Conservation (phyloP, 2,113 vertebrate genomes). For the Edolisoma coerulescens region DNA sequence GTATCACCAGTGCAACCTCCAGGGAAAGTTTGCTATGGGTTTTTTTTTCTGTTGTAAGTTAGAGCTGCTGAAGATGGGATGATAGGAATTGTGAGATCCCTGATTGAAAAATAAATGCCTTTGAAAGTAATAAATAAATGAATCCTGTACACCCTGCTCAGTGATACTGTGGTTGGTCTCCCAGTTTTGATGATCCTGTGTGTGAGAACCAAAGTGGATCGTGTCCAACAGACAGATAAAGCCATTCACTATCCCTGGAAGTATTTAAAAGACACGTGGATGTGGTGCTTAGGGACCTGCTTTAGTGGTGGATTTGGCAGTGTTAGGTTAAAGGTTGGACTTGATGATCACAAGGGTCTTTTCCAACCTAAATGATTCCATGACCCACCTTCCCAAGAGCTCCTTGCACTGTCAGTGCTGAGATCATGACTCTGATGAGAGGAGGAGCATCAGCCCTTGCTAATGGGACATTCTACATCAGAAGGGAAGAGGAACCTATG, state of each 20-base stretch:
- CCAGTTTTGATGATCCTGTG: not conserved
- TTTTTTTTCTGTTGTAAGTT: not conserved
- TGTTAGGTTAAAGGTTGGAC: not conserved
- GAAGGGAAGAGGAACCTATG: fast-evolving
- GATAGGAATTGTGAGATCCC: not conserved
- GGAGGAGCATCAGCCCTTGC: not conserved
- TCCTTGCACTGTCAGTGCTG: not conserved
- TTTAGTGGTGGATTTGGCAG: not conserved
- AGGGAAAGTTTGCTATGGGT: not conserved
- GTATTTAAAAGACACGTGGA: fast-evolving
- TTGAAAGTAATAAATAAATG: not conserved
- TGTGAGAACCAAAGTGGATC: not conserved
- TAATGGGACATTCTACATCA: not conserved
- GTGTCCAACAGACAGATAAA: not conserved
- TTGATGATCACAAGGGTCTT: not conserved
- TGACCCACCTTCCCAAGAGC: not conserved
- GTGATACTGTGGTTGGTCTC: not conserved
- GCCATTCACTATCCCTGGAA: not conserved
- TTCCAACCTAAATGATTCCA: not conserved
- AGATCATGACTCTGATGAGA: not conserved
- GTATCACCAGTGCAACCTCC: not conserved
- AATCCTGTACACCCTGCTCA: not conserved
- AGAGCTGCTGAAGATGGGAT: not conserved
- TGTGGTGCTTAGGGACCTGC: not conserved
- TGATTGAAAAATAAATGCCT: not conserved